Evolutionary conservation across 2,113 vertebrate species (phyloP), one percentile per base, ranked within the genome.

Genomic region (Cheilinus undulatus): DNA sequence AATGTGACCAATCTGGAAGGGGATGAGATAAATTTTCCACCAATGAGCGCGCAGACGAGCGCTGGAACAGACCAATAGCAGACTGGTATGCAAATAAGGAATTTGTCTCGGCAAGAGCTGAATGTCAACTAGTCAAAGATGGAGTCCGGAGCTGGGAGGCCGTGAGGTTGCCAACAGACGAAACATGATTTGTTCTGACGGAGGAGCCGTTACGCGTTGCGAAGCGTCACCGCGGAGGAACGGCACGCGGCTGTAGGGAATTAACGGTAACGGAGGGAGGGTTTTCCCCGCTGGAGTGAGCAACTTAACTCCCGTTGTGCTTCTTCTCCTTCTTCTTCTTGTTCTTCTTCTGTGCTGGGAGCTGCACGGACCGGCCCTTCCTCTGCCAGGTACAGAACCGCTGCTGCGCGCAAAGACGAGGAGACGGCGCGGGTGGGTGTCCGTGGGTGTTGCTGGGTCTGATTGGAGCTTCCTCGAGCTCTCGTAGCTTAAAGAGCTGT

Each of bases 71-170:
- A 71, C 96, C 95, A 97, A 97, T 97, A 69, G 87, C 48, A 64
- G 71, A 23, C 67, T 10, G 78, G 84, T 84, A 96, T 96, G 95
- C 94, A 95, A 96, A 97, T 95, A 88, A 93, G 90, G 94, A 94
- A 90, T 93, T 90, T 92, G 94, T 93, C 93, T 94, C 95, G 92
- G 94, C 94, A 94, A 92, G 94, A 96, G 94, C 95, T 95, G 95
- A 96, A 97, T 96, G 95, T 97, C 95, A 97, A 96, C 94, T 94
- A 96, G 95, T 96, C 96, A 96, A 97, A 97, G 96, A 96, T 97
- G 96, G 96, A 96, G 96, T 95, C 94, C 92, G 92, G 91, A 94
- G 94, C 91, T 86, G 92, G 91, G 91, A 93, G 94, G 95, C 95
- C 94, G 95, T 91, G 93, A 94, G 94, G 93, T 92, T 94, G 87